Conservation (phyloP, 2,113 vertebrate species). For the Mionectes macconnelli region DNA sequence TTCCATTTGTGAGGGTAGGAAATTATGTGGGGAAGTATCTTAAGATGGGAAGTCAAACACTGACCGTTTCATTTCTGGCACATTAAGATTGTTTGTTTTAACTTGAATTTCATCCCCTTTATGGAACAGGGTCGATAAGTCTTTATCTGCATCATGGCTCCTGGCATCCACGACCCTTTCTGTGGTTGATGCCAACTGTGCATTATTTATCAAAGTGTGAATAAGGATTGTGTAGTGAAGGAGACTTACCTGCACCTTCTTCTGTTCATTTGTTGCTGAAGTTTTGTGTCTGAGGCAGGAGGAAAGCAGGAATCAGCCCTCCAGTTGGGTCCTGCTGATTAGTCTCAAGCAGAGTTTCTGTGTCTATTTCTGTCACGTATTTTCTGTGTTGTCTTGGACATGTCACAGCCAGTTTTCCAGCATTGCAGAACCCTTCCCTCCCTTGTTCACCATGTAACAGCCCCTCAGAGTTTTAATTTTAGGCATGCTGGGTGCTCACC, state of each 20-base stretch:
- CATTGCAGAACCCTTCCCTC: neutral
- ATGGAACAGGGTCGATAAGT: rapidly evolving
- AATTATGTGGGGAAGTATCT: neutral
- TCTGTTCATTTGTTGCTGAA: neutral
- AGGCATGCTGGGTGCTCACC: neutral
- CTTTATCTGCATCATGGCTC: neutral
- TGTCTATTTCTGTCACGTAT: neutral
- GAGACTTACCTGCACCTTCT: neutral
- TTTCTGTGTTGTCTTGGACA: neutral
- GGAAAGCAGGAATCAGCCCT: neutral
- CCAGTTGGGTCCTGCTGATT: neutral
- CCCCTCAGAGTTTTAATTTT: neutral
- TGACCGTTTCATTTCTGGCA: neutral
- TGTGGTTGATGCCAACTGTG: rapidly evolving
- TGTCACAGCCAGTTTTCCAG: neutral
- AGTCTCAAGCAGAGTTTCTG: neutral
- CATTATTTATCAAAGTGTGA: neutral
- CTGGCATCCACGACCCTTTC: neutral
- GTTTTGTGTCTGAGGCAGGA: neutral
- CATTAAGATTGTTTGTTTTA: neutral
- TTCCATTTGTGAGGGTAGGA: rapidly evolving
- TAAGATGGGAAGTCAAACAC: neutral
- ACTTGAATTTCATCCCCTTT: neutral
- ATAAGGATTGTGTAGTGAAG: neutral
- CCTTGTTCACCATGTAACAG: neutral